These are phyloP conservation scores for Harpalus rufipes DNA, from an alignment of 2,888 invertebrate genomes.

Conservation along the genomic window DNA sequence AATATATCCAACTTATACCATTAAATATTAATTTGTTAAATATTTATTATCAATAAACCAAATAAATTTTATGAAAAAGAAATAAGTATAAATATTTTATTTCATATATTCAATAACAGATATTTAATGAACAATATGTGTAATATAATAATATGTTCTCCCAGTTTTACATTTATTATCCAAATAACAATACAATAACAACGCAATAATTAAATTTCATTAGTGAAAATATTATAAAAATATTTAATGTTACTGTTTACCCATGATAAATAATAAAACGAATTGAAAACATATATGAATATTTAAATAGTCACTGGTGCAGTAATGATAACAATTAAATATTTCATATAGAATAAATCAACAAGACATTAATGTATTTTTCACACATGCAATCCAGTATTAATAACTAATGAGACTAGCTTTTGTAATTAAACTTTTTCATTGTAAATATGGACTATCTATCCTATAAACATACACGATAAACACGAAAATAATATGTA, in stretches of 20 bases:
- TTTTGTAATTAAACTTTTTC: slow-evolving; percentile 35
- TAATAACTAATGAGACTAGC: slow-evolving; percentile 15
- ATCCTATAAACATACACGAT: neutral
- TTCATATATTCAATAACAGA: neutral
- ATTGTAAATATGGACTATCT: neutral
- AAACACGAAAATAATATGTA: too few species aligned
- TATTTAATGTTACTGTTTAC: neutral
- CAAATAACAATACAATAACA: neutral
- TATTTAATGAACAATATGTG: neutral
- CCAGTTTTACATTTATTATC: neutral
- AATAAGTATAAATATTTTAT: neutral
- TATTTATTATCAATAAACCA: neutral
- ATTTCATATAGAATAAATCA: slow-evolving; percentile 29
- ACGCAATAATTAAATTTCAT: slow-evolving; percentile 33
- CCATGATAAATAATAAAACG: slow-evolving; percentile 22
- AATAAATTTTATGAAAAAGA: neutral
- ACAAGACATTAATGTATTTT: slow-evolving; percentile 46
- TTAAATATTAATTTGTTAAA: neutral
- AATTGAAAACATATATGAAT: slow-evolving; percentile 33
- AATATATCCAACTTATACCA: neutral
- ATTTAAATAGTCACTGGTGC: slow-evolving; percentile 12
- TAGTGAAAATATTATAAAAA: neutral
- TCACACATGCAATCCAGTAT: slow-evolving; percentile 18
- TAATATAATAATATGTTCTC: neutral
- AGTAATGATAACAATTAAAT: slow-evolving; percentile 46